These are phyloP conservation scores for Drosophila nigromelanica DNA, from an alignment of 1,140 invertebrate species.

Conservation along the genomic window DNA sequence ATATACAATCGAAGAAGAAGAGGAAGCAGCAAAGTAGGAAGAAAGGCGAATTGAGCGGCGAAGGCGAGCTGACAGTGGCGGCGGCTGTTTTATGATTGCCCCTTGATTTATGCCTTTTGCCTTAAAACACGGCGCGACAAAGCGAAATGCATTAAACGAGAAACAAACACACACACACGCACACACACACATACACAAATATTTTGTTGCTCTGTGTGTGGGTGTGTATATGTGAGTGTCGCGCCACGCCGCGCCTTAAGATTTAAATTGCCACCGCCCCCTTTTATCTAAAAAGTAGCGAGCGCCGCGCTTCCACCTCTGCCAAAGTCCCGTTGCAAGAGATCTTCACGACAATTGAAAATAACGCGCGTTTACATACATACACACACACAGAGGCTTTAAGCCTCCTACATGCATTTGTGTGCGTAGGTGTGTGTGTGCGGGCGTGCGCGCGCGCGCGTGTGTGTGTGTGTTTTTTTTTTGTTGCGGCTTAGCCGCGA, in stretches of 20 bases:
- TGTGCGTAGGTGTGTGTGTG: constrained; percentile 14
- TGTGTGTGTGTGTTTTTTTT: constrained; percentile 6
- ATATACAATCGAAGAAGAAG: constrained; percentile 8
- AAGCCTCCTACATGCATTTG: constrained; percentile 22
- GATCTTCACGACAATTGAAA: constrained; percentile 57
- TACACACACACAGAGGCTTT: constrained; percentile 5
- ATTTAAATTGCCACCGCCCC: constrained; percentile 53
- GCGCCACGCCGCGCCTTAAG: constrained; percentile 55
- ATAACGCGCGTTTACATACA: constrained; percentile 38
- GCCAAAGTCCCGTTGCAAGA: constrained; percentile 20
- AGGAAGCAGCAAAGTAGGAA: neutral
- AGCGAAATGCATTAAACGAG: constrained; percentile 59
- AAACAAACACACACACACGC: constrained; percentile 21
- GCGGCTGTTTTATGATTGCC: constrained; percentile 47
- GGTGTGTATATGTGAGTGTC: constrained; percentile 36
- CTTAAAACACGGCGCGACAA: constrained; percentile 25
- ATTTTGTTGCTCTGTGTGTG: constrained; percentile 21
- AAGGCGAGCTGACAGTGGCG: constrained; percentile 15
- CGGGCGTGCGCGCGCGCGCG: constrained; percentile 7
- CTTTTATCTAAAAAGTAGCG: neutral
- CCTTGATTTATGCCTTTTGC: constrained; percentile 54
- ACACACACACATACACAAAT: constrained; percentile 9
- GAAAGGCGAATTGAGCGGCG: neutral
- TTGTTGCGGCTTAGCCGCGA: constrained; percentile 15
- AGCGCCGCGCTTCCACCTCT: neutral